Percentiles rank a stretch among this genome's conserved stretches.
phyloP scores from a whole-genome alignment of 2,797 vertebrate species.

The Hafferia zeledoni region DNA sequence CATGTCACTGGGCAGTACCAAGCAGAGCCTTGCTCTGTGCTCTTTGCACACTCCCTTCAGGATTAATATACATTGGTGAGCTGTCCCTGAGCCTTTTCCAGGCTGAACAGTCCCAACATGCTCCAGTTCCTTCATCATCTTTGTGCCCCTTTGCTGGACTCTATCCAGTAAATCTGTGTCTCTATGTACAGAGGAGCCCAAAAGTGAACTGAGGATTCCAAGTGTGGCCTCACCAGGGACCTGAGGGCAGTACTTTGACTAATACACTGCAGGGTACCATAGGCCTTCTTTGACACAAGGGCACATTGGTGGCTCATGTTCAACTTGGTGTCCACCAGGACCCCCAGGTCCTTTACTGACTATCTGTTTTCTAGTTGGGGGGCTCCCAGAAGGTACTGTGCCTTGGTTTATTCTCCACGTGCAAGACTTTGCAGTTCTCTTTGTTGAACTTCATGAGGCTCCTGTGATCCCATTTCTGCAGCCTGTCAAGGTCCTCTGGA shows the following conservation, averaged over 20 bases:
- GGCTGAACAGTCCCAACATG: not conserved
- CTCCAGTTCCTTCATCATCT: not conserved
- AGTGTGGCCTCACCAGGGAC: not conserved
- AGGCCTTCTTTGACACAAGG: not conserved
- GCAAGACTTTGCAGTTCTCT: not conserved
- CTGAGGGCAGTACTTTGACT: not conserved
- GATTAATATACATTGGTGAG: not conserved
- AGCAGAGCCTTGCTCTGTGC: not conserved
- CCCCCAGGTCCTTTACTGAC: not conserved
- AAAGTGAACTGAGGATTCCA: not conserved
- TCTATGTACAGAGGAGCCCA: not conserved
- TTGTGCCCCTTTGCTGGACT: not conserved
- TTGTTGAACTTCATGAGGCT: not conserved
- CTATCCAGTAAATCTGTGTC: rapidly evolving
- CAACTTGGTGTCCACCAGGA: not conserved
- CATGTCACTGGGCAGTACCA: not conserved
- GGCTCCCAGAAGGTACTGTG: not conserved
- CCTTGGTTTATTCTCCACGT: not conserved
- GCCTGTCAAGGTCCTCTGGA: not conserved
- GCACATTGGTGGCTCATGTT: not conserved
- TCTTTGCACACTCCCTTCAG: not conserved
- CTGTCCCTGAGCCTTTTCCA: not conserved
- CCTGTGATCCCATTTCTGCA: not conserved
- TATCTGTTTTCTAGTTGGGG: not conserved
- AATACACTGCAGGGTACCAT: not conserved